Evolutionary conservation across 2,888 invertebrate species (phyloP), one percentile per base, ranked within the genome.

Genomic region (Cheilosia urbana): DNA sequence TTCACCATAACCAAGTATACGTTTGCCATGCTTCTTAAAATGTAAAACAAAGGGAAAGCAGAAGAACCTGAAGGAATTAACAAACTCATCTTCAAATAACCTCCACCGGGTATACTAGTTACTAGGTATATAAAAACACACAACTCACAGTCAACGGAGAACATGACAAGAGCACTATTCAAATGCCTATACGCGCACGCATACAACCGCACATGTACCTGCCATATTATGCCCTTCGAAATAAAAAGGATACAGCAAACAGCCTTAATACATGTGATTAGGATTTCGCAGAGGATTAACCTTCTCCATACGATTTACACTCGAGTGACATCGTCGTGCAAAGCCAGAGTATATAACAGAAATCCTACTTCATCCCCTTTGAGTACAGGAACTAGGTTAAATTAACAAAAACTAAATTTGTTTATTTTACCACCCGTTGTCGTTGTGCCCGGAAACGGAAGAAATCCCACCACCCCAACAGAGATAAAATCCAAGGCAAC

Each of bases 231-330:
- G 15, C 13, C 37, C 53, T 58, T 53, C 15, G 49, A n/a, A 19
- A 51, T 21, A 47, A 63, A 78, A 69, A 55, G 58, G 57, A 72
- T 57, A 42, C 51, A 19, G 47, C 79, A 79, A 79, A 72, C 72
- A 69, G 19, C 63, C 76, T 71, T 65, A 76, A 82, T 76, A 76
- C 76, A 76, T 58, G 69, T 69, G 69, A 82, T 76, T 82, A 69
- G 65, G 76, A 66, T 71, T 82, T 82, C 69, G 65, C 53, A 82
- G 76, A 82, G 76, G 65, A 82, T 82, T 76, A 82, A 82, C 81
- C 81, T 82, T 65, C 69, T 71, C 58, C 76, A 76, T 68, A 69
- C 81, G 81, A 75, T 82, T 75, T 82, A 76, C 81, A 80, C 68
- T 80, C 55, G 47, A 80, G 75, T 34, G 34, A 68, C 68, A 57